These are phyloP conservation scores for Macaca nemestrina DNA, from an alignment of 2,113 vertebrate species.

Conservation along the genomic window DNA sequence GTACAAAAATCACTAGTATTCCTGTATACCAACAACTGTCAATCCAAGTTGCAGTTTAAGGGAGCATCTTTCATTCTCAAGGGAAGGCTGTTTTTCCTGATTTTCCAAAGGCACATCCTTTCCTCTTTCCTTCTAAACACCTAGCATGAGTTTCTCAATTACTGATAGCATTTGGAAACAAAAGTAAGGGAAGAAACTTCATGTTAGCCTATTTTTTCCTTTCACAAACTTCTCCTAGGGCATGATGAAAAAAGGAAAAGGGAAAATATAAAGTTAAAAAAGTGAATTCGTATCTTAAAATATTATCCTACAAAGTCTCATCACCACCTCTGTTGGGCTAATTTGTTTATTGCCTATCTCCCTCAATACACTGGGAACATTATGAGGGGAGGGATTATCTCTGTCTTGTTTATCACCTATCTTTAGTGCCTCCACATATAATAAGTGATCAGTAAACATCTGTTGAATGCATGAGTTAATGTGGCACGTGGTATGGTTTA, in stretches of 20 bases:
- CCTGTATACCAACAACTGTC: too few relatives aligned
- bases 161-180: neutral
- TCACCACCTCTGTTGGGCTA: neutral
- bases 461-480: neutral
- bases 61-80: neutral
- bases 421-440: neutral
- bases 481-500: neutral
- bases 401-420: neutral
- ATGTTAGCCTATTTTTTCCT: neutral
- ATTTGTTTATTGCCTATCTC: neutral
- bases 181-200: neutral
- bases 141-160: neutral
- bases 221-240: neutral
- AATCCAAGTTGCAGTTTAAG: neutral
- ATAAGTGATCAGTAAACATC: neutral
- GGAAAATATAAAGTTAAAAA: neutral
- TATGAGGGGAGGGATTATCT: neutral
- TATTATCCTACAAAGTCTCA: neutral
- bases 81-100: neutral
- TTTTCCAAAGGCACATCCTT: neutral
- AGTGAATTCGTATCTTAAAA: neutral
- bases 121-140: neutral
- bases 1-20: too few relatives aligned
- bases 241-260: neutral
- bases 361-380: neutral